Percentiles rank a stretch among this genome's conserved stretches.
phyloP scores from a whole-genome alignment of 1,140 invertebrate genomes.

The Drosophila aff. region DNA sequence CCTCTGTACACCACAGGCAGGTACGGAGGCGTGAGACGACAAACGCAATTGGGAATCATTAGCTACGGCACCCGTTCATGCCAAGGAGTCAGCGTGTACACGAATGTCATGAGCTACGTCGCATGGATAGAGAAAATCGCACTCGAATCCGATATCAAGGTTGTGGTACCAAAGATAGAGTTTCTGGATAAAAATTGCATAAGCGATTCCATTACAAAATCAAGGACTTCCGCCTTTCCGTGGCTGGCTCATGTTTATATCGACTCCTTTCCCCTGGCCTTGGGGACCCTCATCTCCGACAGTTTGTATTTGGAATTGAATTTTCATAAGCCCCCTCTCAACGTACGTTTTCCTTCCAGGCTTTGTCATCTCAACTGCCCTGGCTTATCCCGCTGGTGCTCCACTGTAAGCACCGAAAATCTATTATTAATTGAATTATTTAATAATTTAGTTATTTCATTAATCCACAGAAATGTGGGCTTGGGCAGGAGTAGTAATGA shows the following conservation, averaged over 20 bases:
- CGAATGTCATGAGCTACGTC: constrained; percentile 4
- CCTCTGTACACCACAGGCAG: neutral
- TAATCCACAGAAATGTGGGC: neutral
- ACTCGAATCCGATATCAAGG: neutral
- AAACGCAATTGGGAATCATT: constrained; percentile 12
- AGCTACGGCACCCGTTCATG: neutral
- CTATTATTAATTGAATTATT: neutral
- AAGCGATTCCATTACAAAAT: no score
- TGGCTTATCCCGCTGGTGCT: neutral
- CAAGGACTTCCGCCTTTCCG: neutral
- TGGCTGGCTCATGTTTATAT: constrained; percentile 1
- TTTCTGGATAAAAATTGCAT: neutral
- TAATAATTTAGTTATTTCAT: no score
- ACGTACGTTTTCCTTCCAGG: neutral
- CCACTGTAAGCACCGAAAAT: neutral
- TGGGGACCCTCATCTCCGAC: constrained; percentile 3
- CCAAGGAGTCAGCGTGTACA: neutral
- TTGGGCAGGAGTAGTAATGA: neutral
- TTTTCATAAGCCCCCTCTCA: no score
- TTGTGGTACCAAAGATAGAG: neutral
- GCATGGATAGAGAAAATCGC: constrained; percentile 3
- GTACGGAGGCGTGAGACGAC: neutral
- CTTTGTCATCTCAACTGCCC: neutral
- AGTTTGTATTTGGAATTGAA: neutral
- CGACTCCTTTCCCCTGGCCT: neutral